A percentile compares a stretch with the other conserved stretches of the same genome.
phyloP scores from a whole-genome alignment of 2,888 invertebrate genomes.

The Mythimna impura region DNA sequence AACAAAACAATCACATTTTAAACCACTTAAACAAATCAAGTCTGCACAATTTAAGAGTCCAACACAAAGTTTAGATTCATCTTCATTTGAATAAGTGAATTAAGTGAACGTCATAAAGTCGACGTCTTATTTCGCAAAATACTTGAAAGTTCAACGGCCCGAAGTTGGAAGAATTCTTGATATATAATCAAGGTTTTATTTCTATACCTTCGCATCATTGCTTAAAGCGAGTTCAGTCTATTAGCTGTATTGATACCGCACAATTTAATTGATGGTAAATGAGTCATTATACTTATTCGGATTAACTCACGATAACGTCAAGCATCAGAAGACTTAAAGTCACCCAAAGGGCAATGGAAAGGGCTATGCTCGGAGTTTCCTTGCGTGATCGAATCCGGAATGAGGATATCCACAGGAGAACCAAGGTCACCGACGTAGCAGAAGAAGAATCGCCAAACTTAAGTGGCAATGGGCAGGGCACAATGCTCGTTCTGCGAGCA shows the following conservation, averaged over 20 bases:
- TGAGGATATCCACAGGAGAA: too few species aligned
- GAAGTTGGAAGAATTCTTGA: constrained; percentile 59
- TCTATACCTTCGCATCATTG: constrained; percentile 28
- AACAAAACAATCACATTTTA: constrained; percentile 57
- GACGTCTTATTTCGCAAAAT: constrained; percentile 63
- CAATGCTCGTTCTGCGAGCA: too few species aligned
- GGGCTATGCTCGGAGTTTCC: too few species aligned
- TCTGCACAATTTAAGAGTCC: constrained; percentile 62
- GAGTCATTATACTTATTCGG: neutral
- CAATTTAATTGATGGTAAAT: constrained; percentile 13
- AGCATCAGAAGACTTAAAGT: too few species aligned
- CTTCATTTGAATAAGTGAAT: constrained; percentile 69
- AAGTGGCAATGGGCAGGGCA: too few species aligned
- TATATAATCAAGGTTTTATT: constrained; percentile 63
- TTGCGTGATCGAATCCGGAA: too few species aligned
- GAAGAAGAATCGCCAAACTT: too few species aligned
- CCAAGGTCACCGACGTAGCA: too few species aligned
- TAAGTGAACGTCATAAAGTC: constrained; percentile 67
- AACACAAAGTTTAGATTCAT: constrained; percentile 61
- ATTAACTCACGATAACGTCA: neutral
- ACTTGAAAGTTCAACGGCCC: constrained; percentile 59
- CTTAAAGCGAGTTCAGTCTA: constrained; percentile 33
- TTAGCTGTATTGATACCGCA: constrained; percentile 35
- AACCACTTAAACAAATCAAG: constrained; percentile 64
- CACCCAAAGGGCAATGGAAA: too few species aligned